Percentiles rank a stretch among this genome's conserved stretches.
Conservation (phyloP, 2,113 vertebrate species). For the Hippocampus guttulatus region DNA sequence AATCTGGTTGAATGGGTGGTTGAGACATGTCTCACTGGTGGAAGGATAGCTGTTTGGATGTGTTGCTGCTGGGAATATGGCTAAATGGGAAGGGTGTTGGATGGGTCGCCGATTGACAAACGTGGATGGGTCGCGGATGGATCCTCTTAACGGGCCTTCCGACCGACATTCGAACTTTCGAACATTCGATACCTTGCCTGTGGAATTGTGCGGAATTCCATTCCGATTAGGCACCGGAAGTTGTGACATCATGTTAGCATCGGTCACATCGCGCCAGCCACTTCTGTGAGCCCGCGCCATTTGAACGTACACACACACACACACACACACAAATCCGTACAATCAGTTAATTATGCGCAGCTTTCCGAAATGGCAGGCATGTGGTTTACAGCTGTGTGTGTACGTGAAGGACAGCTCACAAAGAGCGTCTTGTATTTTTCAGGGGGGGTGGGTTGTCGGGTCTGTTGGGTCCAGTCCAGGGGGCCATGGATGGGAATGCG, state of each 20-base stretch:
- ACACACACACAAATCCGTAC: conserved; percentile 3
- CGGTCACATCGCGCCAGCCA: not conserved
- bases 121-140: too few species aligned
- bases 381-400: conserved; percentile 39
- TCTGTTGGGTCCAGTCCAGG: conserved; percentile 65
- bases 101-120: too few species aligned
- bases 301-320: not conserved
- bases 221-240: conserved; percentile 61
- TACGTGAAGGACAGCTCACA: conserved; percentile 43
- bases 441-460: conserved; percentile 30
- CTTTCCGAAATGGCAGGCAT: conserved; percentile 33
- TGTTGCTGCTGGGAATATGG: too few species aligned
- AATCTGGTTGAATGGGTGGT: too few species aligned
- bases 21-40: too few species aligned
- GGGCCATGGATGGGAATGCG: conserved; percentile 59
- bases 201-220: conserved; percentile 42
- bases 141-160: too few species aligned
- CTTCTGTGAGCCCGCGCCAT: not conserved
- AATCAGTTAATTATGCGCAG: conserved; percentile 18
- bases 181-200: not conserved
- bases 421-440: conserved; percentile 66
- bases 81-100: too few species aligned
- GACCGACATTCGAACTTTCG: not conserved
- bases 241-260: conserved; percentile 22
- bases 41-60: too few species aligned